These are phyloP conservation scores for Agapostemon virescens DNA, from an alignment of 2,888 invertebrate genomes.

Conservation along the genomic window DNA sequence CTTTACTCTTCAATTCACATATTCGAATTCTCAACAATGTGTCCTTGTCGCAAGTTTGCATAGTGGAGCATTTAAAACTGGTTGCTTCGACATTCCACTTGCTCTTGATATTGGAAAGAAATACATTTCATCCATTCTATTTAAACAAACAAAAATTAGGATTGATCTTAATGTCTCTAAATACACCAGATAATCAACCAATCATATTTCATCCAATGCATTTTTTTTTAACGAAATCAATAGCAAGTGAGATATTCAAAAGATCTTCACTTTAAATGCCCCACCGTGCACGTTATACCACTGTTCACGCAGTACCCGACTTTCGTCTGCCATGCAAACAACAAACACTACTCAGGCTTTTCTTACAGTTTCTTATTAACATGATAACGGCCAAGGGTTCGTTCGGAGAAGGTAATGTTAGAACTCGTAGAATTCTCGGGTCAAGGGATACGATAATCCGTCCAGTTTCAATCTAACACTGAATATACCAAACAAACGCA, in stretches of 20 bases:
- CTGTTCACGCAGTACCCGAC: conserved; percentile 36
- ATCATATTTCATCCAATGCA: not conserved
- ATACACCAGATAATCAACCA: not conserved
- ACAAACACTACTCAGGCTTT: conserved; percentile 27
- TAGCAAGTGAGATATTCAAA: not conserved
- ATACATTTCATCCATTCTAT: not conserved
- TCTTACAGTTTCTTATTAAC: conserved; percentile 20
- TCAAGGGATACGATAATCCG: not conserved
- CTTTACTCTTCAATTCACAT: conserved; percentile 42
- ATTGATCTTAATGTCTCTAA: not conserved
- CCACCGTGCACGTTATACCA: conserved; percentile 10
- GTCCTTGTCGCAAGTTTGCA: conserved; percentile 35
- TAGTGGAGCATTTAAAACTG: not conserved
- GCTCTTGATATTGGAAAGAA: not conserved
- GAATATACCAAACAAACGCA: conserved; percentile 36
- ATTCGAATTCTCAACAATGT: conserved; percentile 28
- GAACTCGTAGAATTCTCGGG: not conserved
- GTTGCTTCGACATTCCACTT: not conserved
- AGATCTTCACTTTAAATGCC: not conserved
- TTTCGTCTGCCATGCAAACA: conserved; percentile 35
- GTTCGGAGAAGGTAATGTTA: conserved; percentile 8
- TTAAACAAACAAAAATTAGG: too few species aligned
- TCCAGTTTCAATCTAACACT: conserved; percentile 37
- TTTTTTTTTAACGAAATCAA: not conserved
- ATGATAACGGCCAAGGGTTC: not conserved